phyloP scores from a whole-genome alignment of 2,797 vertebrate genomes.

The Sparus aurata region DNA sequence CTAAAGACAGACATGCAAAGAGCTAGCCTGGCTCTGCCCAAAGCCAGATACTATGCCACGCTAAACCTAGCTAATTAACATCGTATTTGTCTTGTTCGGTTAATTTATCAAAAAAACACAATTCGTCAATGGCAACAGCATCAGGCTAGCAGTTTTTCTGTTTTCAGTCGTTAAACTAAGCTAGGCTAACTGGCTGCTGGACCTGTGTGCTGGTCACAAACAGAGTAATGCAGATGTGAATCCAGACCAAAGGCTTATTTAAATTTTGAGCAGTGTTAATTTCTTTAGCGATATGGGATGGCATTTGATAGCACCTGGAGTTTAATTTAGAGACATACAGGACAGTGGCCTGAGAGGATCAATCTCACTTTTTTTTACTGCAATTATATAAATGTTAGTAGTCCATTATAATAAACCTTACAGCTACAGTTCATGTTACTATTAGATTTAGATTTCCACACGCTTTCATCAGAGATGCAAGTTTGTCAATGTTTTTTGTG shows the following conservation, averaged over 20 bases:
- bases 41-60: background rate
- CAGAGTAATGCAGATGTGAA: background rate
- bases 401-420: conserved; percentile 28
- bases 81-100: background rate
- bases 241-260: conserved; percentile 31
- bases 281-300: background rate
- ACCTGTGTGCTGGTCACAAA: conserved; percentile 34
- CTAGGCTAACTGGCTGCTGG: background rate
- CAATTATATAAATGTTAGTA: conserved; percentile 43
- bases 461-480: conserved; percentile 18
- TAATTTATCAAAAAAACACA: background rate
- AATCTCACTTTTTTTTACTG: conserved; percentile 13
- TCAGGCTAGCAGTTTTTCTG: background rate
- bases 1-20: background rate
- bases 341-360: conserved; percentile 38
- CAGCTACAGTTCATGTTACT: conserved; percentile 9
- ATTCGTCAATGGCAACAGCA: background rate
- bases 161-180: background rate
- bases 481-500: conserved; percentile 6
- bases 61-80: background rate
- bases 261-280: background rate
- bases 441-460: conserved; percentile 26
- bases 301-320: conserved; percentile 41
- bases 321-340: conserved; percentile 23
- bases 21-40: background rate